A percentile compares a stretch with the other conserved stretches of the same genome.
Conservation (phyloP, 1,140 invertebrate genomes). For the Papilio polytes region DNA sequence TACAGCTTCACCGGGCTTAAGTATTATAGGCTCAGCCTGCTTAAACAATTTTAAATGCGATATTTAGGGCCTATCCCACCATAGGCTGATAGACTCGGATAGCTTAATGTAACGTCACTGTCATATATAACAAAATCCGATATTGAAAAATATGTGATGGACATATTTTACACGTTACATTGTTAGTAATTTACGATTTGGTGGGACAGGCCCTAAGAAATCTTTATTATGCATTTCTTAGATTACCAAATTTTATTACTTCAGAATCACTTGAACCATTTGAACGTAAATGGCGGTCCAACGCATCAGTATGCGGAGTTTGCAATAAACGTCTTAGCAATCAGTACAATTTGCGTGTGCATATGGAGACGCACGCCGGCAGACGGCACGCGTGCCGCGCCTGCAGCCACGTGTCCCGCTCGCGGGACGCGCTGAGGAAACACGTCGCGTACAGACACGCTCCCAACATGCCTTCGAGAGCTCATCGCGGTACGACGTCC, state of each 20-base stretch:
- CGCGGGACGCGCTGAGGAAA: constrained; percentile 93
- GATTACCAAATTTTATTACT: constrained; percentile 29
- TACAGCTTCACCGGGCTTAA: too few species aligned
- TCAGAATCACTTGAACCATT: constrained; percentile 57
- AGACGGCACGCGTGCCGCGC: constrained; percentile 91
- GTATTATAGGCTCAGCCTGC: too few species aligned
- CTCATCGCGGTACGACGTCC: not conserved
- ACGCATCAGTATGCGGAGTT: constrained; percentile 87
- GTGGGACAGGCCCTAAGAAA: too few species aligned
- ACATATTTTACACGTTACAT: too few species aligned
- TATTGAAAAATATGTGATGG: too few species aligned
- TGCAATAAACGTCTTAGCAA: constrained; percentile 95
- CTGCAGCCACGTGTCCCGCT: constrained; percentile 93
- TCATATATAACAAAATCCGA: too few species aligned
- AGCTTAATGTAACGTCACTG: too few species aligned
- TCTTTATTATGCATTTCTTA: too few species aligned
- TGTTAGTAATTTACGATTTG: too few species aligned
- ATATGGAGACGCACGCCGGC: constrained; percentile 95
- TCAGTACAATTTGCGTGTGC: constrained; percentile 94
- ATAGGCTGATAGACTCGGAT: too few species aligned
- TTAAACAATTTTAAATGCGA: too few species aligned
- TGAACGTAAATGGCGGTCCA: constrained; percentile 64
- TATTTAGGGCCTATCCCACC: too few species aligned
- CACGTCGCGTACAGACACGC: constrained; percentile 94
- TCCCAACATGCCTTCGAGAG: constrained; percentile 21